These are phyloP conservation scores for Remorina albescens DNA, from an alignment of 2,797 vertebrate genomes.

Conservation along the genomic window DNA sequence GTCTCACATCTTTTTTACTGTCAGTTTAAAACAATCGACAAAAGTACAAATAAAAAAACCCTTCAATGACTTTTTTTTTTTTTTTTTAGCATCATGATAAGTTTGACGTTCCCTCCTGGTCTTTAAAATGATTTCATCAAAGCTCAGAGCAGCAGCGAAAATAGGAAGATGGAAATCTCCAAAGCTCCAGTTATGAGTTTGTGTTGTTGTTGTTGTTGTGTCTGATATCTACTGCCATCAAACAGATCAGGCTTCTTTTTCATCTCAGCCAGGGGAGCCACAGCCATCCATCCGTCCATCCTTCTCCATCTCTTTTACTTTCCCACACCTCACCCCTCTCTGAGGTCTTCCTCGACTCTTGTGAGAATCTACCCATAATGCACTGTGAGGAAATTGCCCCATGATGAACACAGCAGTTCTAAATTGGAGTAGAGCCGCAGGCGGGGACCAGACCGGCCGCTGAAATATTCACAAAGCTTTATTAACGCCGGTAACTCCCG, in stretches of 20 bases:
- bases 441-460: slow-evolving; percentile 68
- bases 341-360: slow-evolving; percentile 22
- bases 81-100: background rate
- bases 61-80: no score
- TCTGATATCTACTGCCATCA: slow-evolving; percentile 29
- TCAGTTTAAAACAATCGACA: background rate
- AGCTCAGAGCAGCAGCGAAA: slow-evolving; percentile 30
- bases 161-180: slow-evolving; percentile 48
- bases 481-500: slow-evolving; percentile 66
- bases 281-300: slow-evolving; percentile 23
- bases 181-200: slow-evolving; percentile 35
- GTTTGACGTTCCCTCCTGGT: slow-evolving; percentile 22
- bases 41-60: background rate
- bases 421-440: slow-evolving; percentile 70
- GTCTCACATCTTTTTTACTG: background rate
- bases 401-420: slow-evolving; percentile 71
- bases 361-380: slow-evolving; percentile 67
- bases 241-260: slow-evolving; percentile 62
- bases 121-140: slow-evolving; percentile 41
- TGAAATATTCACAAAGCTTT: slow-evolving; percentile 83
- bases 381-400: slow-evolving; percentile 62
- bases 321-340: slow-evolving; percentile 39
- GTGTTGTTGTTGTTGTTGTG: slow-evolving; percentile 18
- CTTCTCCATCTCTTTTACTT: background rate
- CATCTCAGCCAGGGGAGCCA: slow-evolving; percentile 47